phyloP scores from a whole-genome alignment of 2,888 invertebrate genomes.

The Plebejus melissa region DNA sequence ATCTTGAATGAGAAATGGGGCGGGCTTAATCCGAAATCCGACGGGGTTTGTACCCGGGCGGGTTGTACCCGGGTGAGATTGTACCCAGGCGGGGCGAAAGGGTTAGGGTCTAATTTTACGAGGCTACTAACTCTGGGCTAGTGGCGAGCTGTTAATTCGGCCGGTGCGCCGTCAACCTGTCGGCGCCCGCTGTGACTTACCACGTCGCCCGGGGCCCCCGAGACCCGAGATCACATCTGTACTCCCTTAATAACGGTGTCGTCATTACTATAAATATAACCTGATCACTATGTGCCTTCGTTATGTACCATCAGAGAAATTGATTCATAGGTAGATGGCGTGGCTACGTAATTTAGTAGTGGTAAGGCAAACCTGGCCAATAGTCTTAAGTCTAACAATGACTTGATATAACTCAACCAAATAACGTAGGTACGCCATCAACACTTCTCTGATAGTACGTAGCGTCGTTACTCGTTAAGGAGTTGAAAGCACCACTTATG shows the following conservation, averaged over 20 bases:
- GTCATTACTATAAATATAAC: background rate
- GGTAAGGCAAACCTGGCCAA: too few relatives aligned
- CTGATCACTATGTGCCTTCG: background rate
- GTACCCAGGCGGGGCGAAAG: constrained; percentile 43
- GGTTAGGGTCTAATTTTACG: constrained; percentile 74
- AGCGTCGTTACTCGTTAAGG: background rate
- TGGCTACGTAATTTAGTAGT: too few relatives aligned
- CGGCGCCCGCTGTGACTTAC: constrained; percentile 75
- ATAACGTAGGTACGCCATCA: too few relatives aligned
- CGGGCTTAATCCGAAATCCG: constrained; percentile 52
- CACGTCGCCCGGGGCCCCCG: constrained; percentile 35
- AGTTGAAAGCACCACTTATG: background rate
- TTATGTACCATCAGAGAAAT: background rate
- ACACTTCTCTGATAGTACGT: too few relatives aligned
- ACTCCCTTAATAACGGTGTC: background rate
- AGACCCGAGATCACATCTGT: constrained; percentile 22
- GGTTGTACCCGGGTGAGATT: constrained; percentile 45
- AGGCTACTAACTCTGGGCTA: constrained; percentile 73
- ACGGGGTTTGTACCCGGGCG: constrained; percentile 45
- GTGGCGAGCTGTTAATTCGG: constrained; percentile 75
- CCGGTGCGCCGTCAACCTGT: constrained; percentile 63
- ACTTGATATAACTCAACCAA: too few relatives aligned
- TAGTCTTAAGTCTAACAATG: too few relatives aligned
- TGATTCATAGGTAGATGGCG: too few relatives aligned
- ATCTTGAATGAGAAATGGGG: constrained; percentile 55